Evolutionary conservation across 2,797 vertebrate genomes (phyloP).

Genomic region (Sebastes taczanowskii): DNA sequence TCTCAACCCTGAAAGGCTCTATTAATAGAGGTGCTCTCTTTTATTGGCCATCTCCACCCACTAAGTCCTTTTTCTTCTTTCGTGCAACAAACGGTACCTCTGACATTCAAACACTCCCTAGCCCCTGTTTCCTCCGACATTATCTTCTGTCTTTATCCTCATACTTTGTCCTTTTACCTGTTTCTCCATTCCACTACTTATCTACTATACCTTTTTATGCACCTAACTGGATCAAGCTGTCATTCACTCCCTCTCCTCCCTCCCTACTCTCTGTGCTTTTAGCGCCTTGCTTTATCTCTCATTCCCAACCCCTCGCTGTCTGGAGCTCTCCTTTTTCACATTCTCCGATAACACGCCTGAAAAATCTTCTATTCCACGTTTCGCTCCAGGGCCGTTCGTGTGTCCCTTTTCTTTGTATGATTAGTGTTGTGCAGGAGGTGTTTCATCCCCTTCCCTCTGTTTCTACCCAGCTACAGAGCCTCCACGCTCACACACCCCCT

Average conservation of each 20-base stretch:
- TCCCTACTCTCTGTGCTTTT: background rate
- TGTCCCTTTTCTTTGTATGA: conserved; percentile 5
- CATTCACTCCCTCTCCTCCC: background rate
- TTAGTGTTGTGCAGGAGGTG: conserved; percentile 21
- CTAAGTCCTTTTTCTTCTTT: conserved; percentile 39
- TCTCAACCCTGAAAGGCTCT: conserved; percentile 67
- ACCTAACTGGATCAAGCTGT: conserved; percentile 12
- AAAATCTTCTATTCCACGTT: conserved; percentile 14
- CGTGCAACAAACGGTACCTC: conserved; percentile 20
- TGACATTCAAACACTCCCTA: conserved; percentile 29
- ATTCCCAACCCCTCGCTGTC: background rate
- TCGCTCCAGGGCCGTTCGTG: conserved; percentile 4
- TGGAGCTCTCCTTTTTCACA: background rate
- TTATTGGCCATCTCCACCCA: conserved; percentile 45
- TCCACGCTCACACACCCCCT: conserved; percentile 56
- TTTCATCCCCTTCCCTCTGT: conserved; percentile 42
- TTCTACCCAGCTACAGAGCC: conserved; percentile 59
- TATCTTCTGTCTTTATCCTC: background rate
- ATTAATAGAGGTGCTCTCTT: conserved; percentile 74
- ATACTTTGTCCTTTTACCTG: background rate
- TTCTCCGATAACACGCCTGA: conserved; percentile 24
- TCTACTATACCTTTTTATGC: background rate
- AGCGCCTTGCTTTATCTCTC: conserved; percentile 7
- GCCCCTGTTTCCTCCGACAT: background rate
- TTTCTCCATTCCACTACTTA: background rate